Percentiles rank a stretch among this genome's conserved stretches.
Evolutionary conservation across 2,888 invertebrate genomes (phyloP).

Genomic region (Plusia festucae): DNA sequence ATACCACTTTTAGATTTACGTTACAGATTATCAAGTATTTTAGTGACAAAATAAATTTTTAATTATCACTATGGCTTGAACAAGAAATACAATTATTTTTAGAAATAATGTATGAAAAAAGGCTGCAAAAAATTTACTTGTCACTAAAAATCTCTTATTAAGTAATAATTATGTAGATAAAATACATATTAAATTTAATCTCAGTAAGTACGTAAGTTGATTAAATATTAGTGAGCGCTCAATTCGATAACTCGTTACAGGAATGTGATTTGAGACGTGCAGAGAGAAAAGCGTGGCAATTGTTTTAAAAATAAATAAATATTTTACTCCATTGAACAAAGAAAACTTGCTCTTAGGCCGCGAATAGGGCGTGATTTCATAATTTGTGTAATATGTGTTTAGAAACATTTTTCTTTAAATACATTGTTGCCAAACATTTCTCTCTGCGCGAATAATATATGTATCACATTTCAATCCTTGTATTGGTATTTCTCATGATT

Average conservation of each 20-base stretch:
- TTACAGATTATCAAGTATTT: neutral
- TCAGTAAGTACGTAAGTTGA: constrained; percentile 69
- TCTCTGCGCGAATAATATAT: constrained; percentile 10
- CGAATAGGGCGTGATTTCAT: neutral
- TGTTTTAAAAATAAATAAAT: neutral
- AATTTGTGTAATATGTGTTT: neutral
- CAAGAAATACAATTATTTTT: neutral
- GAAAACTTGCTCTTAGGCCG: constrained; percentile 6
- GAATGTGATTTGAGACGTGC: constrained; percentile 60
- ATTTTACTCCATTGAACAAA: neutral
- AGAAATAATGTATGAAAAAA: neutral
- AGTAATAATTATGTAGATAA: constrained; percentile 21
- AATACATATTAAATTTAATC: constrained; percentile 53
- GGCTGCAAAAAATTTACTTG: neutral
- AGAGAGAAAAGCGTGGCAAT: constrained; percentile 11
- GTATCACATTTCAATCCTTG: constrained; percentile 34
- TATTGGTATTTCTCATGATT: constrained; percentile 54
- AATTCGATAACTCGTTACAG: constrained; percentile 43
- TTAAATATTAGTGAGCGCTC: constrained; percentile 57
- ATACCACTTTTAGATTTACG: constrained; percentile 34
- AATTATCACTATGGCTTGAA: neutral
- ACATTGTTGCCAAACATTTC: neutral
- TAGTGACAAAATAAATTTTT: neutral
- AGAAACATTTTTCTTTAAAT: neutral
- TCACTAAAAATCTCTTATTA: constrained; percentile 12